These are phyloP conservation scores for Oxyteleia sp. DNA, from an alignment of 2,888 invertebrate genomes.

Conservation along the genomic window DNA sequence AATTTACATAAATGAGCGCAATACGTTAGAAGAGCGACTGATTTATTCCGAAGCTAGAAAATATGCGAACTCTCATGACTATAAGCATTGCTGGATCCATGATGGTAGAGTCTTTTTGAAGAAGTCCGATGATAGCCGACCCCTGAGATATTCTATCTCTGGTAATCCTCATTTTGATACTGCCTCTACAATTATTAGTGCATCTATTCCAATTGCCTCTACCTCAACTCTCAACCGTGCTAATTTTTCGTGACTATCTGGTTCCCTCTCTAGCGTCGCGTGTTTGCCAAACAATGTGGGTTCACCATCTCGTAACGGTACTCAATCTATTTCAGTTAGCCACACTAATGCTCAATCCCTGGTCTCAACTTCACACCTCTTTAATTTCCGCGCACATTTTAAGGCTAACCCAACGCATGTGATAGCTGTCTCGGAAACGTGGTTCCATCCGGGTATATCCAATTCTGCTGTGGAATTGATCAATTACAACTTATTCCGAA, in stretches of 20 bases:
- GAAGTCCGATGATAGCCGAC: not conserved
- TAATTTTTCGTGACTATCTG: too few species aligned
- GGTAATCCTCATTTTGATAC: too few species aligned
- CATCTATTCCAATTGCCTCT: not conserved
- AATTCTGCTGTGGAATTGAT: not conserved
- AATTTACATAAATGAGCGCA: too few species aligned
- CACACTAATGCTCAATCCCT: not conserved
- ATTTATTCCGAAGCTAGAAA: not conserved
- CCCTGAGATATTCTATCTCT: not conserved
- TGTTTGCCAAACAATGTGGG: too few species aligned
- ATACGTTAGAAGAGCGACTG: not conserved
- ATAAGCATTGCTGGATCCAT: not conserved
- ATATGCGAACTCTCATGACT: not conserved
- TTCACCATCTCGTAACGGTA: too few species aligned
- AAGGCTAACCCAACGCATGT: not conserved
- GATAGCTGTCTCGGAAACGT: conserved; percentile 21
- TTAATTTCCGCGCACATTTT: conserved; percentile 1
- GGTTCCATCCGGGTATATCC: conserved; percentile 5
- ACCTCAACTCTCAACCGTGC: too few species aligned
- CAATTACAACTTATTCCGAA: too few species aligned
- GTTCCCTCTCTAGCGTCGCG: too few species aligned
- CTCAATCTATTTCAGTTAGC: too few species aligned
- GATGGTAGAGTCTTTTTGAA: not conserved
- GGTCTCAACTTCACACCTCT: not conserved
- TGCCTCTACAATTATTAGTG: too few species aligned